Conservation (phyloP, 2,888 invertebrate genomes). For the Atethmia centrago region DNA sequence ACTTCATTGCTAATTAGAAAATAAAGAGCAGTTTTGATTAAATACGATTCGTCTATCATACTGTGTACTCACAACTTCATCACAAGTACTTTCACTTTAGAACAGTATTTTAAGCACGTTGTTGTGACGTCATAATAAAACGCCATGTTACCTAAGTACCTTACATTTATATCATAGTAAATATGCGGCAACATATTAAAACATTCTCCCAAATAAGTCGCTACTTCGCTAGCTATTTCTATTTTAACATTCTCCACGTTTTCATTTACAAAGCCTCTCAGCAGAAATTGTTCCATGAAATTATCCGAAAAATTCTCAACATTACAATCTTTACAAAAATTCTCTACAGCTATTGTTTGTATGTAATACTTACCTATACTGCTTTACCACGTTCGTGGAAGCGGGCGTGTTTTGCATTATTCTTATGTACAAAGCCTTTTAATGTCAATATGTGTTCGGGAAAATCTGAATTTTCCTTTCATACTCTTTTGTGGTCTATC, state of each 20-base stretch:
- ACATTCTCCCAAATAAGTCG: conserved; percentile 47
- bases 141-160: conserved; percentile 19
- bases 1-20: not conserved
- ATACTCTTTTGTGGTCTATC: conserved; percentile 59
- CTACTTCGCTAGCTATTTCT: conserved; percentile 46
- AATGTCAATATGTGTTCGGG: conserved; percentile 65
- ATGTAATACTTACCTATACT: conserved; percentile 44
- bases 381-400: conserved; percentile 40
- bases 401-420: conserved; percentile 60
- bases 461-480: conserved; percentile 59
- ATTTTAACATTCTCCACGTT: conserved; percentile 45
- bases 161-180: conserved; percentile 34
- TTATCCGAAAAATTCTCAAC: conserved; percentile 53
- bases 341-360: conserved; percentile 45
- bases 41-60: not conserved
- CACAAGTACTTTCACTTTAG: not conserved
- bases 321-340: conserved; percentile 46
- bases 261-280: conserved; percentile 38
- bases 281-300: conserved; percentile 40
- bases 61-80: conserved; percentile 1
- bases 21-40: not conserved
- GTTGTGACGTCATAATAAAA: conserved; percentile 24
- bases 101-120: conserved; percentile 20
- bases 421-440: conserved; percentile 65
- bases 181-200: conserved; percentile 48